These are phyloP conservation scores for Dolichallabes microphthalmus DNA, from an alignment of 2,113 vertebrate genomes.

Conservation along the genomic window DNA sequence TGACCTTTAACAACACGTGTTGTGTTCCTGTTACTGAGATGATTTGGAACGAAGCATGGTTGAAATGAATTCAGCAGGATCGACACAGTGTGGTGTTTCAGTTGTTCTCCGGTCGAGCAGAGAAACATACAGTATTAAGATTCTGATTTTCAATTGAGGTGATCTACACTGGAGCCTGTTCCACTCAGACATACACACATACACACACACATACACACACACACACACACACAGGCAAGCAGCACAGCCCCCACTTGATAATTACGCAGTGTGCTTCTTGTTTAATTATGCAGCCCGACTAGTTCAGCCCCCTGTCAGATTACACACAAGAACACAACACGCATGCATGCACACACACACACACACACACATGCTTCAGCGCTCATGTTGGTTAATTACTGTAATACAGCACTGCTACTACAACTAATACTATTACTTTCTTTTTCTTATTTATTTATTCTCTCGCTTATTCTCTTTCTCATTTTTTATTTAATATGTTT, in stretches of 20 bases:
- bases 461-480: no score
- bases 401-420: slow-evolving; percentile 14
- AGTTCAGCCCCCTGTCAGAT: no score
- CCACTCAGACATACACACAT: not conserved
- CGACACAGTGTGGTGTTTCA: not conserved
- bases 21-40: not conserved
- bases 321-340: slow-evolving; percentile 33
- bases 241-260: no score
- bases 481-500: no score
- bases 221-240: slow-evolving; percentile 17
- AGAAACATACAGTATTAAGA: not conserved
- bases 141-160: not conserved
- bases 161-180: not conserved
- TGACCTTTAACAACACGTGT: not conserved
- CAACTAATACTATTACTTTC: slow-evolving; percentile 33
- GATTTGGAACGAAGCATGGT: not conserved
- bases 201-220: not conserved
- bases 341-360: slow-evolving; percentile 30
- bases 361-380: no score
- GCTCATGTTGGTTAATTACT: not conserved
- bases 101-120: not conserved
- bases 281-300: no score
- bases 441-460: not conserved
- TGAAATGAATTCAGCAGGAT: not conserved
- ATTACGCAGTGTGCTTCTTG: no score